Base-by-base conservation (phyloP, 2,888 invertebrate species). In the Brachypalpus laphriformis region DNA sequence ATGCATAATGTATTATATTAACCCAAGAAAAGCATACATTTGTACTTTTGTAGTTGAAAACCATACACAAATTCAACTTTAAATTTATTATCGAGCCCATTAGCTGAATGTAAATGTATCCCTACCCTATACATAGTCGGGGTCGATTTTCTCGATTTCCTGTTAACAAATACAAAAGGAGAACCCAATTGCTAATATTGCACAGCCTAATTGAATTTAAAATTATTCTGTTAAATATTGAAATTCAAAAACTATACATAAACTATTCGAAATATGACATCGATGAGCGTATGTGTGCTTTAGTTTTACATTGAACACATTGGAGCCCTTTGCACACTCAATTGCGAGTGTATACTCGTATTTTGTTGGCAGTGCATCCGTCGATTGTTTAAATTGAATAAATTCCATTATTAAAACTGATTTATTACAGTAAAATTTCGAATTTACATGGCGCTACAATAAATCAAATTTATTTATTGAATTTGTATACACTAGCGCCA, bases 381-480 rank as follows among this genome's bases (percentile, higher is more conserved):
- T 70, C 74, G 80, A 81, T 70, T 85, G 70, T 75, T 85, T 81
- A 57, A 80, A 85, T 85, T 80, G 83, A 85, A 85, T 85, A 85
- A 75, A 75, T 85, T 85, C 54, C 70, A 54, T 70, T 85, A 85
- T 80, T 85, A 75, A 80, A 80, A 63, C 51, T 85, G 83, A 85
- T 85, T 85, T 85, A 85, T 85, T 75, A 59, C 49, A 37, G 57
- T 65, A 28, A 51, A 81, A 80, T 70, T 68, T 81, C 57, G 68
- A 74, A 85, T 80, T 75, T 70, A 81, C 80, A 81, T 65, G 74
- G 31, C 40, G 42, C 42, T 51, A 40, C 37, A 11, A 85, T 85
- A 85, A 85, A 85, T 85, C 83, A 85, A 85, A 75, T 85, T 80
- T 85, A 85, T 85, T 80, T 83, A 83, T 85, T 85, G 65, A 70